Percentiles rank a stretch among this genome's conserved stretches.
These are phyloP conservation scores for Chrysemys picta DNA, from an alignment of 2,113 vertebrate species.

Conservation along the genomic window DNA sequence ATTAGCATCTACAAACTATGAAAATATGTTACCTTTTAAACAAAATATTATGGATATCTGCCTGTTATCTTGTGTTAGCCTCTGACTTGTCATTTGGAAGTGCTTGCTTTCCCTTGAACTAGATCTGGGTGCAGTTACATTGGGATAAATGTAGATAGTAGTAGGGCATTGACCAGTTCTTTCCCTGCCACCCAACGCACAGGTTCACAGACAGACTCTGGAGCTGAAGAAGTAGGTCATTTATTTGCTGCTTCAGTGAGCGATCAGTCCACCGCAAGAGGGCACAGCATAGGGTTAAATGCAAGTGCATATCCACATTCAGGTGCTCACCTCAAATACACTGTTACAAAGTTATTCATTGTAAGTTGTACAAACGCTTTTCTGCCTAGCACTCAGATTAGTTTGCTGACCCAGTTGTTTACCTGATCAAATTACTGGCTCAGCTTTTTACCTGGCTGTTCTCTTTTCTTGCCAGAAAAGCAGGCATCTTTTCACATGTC, in stretches of 20 bases:
- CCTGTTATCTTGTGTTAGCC: slow-evolving; percentile 39
- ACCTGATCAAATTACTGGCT: background rate
- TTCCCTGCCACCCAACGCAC: background rate
- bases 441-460: background rate
- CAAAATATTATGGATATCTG: slow-evolving; percentile 44
- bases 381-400: background rate
- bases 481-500: background rate
- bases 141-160: slow-evolving; percentile 67
- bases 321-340: background rate
- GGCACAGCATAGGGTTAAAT: background rate
- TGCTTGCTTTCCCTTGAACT: slow-evolving; percentile 64
- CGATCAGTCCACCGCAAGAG: background rate
- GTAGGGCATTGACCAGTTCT: background rate
- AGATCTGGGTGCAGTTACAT: slow-evolving; percentile 56
- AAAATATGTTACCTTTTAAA: slow-evolving; percentile 62
- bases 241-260: background rate
- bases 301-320: background rate
- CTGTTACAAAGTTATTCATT: background rate
- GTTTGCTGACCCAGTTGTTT: background rate
- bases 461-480: background rate
- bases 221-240: background rate
- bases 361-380: background rate
- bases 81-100: slow-evolving; percentile 53
- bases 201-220: background rate
- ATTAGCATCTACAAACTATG: slow-evolving; percentile 76